phyloP scores from a whole-genome alignment of 2,888 invertebrate genomes.

The Dichetophora obliterata region DNA sequence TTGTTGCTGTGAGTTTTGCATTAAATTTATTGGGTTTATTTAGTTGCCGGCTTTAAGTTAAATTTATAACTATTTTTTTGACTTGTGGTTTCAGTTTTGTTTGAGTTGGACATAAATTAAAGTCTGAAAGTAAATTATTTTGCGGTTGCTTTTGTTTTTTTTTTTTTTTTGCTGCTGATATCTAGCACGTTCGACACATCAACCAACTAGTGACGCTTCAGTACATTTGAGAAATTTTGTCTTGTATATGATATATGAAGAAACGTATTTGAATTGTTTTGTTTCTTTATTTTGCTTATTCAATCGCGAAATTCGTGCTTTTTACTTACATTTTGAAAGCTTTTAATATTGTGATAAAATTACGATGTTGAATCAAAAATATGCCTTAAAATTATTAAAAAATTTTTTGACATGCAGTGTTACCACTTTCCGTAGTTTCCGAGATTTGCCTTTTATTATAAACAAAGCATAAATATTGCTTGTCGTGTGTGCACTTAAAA shows the following conservation, averaged over 20 bases:
- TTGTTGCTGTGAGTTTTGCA: background rate
- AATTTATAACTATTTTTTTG: background rate
- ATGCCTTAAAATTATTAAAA: no score
- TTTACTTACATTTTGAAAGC: no score
- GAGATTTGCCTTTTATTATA: no score
- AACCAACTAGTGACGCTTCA: slow-evolving; percentile 9
- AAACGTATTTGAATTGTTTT: no score
- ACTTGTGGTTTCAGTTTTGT: background rate
- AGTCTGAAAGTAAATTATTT: background rate
- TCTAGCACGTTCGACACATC: background rate
- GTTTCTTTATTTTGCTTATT: no score
- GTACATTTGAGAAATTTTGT: slow-evolving; percentile 7
- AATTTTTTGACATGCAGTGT: no score
- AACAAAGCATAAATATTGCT: no score
- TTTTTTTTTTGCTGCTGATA: background rate
- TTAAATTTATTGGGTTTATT: background rate
- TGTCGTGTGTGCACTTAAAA: no score
- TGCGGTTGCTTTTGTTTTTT: background rate
- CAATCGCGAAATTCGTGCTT: no score
- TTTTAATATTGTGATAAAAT: no score
- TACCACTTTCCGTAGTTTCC: no score
- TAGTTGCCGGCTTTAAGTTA: background rate
- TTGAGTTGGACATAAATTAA: slow-evolving; percentile 8
- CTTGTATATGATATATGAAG: background rate
- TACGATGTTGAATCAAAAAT: no score